Percentiles rank a stretch among this genome's conserved stretches.
phyloP scores from a whole-genome alignment of 1,140 invertebrate genomes.

The Caenorhabditis briggsae region DNA sequence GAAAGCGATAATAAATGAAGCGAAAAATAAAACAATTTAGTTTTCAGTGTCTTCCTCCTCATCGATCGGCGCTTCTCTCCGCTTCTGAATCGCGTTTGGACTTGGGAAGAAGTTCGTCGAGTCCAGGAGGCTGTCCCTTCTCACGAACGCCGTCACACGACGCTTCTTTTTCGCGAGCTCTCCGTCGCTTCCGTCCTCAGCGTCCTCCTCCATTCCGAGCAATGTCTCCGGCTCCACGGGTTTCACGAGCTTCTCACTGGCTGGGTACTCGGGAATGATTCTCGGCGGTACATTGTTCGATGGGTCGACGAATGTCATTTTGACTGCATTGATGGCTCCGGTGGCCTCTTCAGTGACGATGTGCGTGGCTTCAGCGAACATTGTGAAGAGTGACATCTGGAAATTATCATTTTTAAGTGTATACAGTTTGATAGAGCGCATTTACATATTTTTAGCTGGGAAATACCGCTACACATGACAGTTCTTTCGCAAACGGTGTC shows the following conservation, averaged over 20 bases:
- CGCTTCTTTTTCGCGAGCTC: constrained; percentile 14
- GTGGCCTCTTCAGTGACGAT: too few relatives aligned
- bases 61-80: constrained; percentile 6
- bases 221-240: not conserved
- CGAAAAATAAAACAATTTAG: not conserved
- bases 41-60: constrained; percentile 17
- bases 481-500: not conserved
- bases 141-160: not conserved
- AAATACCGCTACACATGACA: not conserved
- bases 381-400: too few relatives aligned
- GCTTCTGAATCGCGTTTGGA: not conserved
- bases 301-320: too few relatives aligned
- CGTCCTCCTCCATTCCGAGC: constrained; percentile 5
- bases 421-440: too few relatives aligned
- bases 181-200: not conserved
- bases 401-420: too few relatives aligned
- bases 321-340: not conserved
- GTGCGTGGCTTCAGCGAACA: too few relatives aligned
- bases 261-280: not conserved
- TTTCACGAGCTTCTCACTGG: not conserved
- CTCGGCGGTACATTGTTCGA: not conserved
- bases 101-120: constrained; percentile 5
- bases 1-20: not conserved
- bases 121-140: not conserved
- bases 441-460: too few relatives aligned